phyloP scores from a whole-genome alignment of 2,888 invertebrate genomes.

The Andrena minutula region DNA sequence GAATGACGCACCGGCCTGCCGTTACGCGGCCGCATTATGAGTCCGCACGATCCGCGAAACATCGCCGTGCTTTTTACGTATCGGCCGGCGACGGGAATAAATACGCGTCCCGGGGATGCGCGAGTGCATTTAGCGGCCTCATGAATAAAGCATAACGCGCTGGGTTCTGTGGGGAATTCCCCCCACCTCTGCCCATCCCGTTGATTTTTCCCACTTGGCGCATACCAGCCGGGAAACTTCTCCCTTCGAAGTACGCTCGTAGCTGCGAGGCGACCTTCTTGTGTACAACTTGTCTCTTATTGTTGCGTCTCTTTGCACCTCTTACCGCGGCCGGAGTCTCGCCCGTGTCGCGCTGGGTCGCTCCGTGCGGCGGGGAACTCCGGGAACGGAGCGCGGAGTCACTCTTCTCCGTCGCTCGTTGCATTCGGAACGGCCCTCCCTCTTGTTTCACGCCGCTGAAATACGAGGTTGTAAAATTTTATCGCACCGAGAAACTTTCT shows the following conservation, averaged over 20 bases:
- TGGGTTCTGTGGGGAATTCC: conserved; percentile 55
- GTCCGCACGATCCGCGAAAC: conserved; percentile 58
- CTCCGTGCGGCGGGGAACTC: conserved; percentile 15
- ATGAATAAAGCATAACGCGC: conserved; percentile 75
- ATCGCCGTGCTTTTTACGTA: conserved; percentile 46
- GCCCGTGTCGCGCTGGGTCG: conserved; percentile 23
- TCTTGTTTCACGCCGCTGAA: conserved; percentile 41
- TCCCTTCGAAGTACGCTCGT: conserved; percentile 12
- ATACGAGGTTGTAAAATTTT: conserved; percentile 61
- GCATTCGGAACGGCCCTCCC: conserved; percentile 36
- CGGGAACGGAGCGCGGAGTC: conserved; percentile 19
- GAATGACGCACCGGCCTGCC: conserved; percentile 39
- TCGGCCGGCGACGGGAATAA: conserved; percentile 62
- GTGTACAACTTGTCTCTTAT: conserved; percentile 57
- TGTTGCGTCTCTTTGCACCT: conserved; percentile 53
- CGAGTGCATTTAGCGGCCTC: conserved; percentile 73
- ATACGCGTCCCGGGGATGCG: conserved; percentile 64
- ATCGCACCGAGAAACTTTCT: conserved; percentile 51
- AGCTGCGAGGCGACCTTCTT: conserved; percentile 31
- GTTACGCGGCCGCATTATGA: conserved; percentile 43
- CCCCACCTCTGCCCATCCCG: neutral
- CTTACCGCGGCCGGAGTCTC: conserved; percentile 43
- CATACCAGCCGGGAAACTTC: conserved; percentile 54
- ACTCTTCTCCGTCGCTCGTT: conserved; percentile 34
- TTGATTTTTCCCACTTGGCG: conserved; percentile 71